Evolutionary conservation across 2,888 invertebrate species (phyloP), one percentile per base, ranked within the genome.

Genomic region (Drosophila mimica): DNA sequence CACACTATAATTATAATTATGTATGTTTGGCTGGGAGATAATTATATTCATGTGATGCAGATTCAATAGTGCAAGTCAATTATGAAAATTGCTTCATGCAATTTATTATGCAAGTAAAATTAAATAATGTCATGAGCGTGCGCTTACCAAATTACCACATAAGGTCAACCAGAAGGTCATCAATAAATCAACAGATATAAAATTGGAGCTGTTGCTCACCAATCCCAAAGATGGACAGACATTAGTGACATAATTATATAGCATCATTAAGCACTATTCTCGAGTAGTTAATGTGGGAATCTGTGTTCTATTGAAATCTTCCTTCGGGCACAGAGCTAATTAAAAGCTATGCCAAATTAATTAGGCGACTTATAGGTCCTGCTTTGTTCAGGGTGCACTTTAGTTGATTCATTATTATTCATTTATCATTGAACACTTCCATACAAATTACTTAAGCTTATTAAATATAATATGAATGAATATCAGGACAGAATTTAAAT

Each of bases 1-100:
- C 66, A 70, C 70, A 74, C 74, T 57, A 68, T 70, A 66, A 54
- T 65, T 69, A 66, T 60, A 70, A 70, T 75, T 75, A 49, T 61
- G 51, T 61, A 56, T 46, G 36, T 38, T n/a, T 71, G 65, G 8
- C 33, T 34, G 28, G 20, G 4, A 28, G 54, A 51, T 71, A 79
- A 76, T 83, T 66, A 51, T 46, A 31, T 31, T 7, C 66, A 59
- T 70, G 64, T 17, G 20, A 8, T 51, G 25, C 34, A 28, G 15
- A 25, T 30, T 15, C 28, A 20, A 46, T 20, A 51, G 54, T 36
- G 31, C 62, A 74, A 62, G 68, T 66, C 64, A 68, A 64, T 40
- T 46, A 58, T 30, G 20, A 33, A 60, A 59, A 28, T 11, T 52
- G 59, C 57, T 69, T 40, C n/a, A 34, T 36, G 15, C 20, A 49